These are phyloP conservation scores for Crioceris asparagi DNA, from an alignment of 2,888 invertebrate genomes.

Conservation along the genomic window DNA sequence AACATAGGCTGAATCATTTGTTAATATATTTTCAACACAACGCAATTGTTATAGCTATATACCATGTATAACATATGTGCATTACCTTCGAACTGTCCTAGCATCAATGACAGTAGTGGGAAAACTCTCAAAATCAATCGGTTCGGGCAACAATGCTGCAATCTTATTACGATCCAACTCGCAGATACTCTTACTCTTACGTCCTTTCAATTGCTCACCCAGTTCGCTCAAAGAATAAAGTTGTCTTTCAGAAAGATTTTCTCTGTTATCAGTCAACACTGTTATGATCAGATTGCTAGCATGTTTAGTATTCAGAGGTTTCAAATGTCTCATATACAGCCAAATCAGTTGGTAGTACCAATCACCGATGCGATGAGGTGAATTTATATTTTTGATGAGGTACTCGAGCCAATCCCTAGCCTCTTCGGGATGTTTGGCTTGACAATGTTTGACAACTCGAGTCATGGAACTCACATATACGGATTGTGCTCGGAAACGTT, in stretches of 20 bases:
- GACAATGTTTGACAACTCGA: slow-evolving; percentile 14
- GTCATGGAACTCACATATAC: slow-evolving; percentile 19
- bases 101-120: slow-evolving; percentile 19
- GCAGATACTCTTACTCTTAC: slow-evolving; percentile 12
- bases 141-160: slow-evolving; percentile 11
- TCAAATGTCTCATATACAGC: slow-evolving; percentile 17
- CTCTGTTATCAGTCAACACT: slow-evolving; percentile 32
- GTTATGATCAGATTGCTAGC: slow-evolving; percentile 40
- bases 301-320: slow-evolving; percentile 27
- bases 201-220: slow-evolving; percentile 11
- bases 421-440: slow-evolving; percentile 18
- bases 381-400: slow-evolving; percentile 20
- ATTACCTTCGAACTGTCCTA: slow-evolving; percentile 18
- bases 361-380: slow-evolving; percentile 19
- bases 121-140: slow-evolving; percentile 16
- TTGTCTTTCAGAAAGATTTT: slow-evolving; percentile 20
- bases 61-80: too few relatives aligned
- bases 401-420: slow-evolving; percentile 24
- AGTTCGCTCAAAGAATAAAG: slow-evolving; percentile 19
- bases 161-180: slow-evolving; percentile 16
- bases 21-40: too few relatives aligned
- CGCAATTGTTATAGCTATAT: too few relatives aligned
- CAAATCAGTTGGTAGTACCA: slow-evolving; percentile 25
- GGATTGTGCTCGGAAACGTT: slow-evolving; percentile 24
- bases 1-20: too few relatives aligned